These are phyloP conservation scores for Sturnus vulgaris DNA, from an alignment of 2,113 vertebrate genomes.

Conservation along the genomic window DNA sequence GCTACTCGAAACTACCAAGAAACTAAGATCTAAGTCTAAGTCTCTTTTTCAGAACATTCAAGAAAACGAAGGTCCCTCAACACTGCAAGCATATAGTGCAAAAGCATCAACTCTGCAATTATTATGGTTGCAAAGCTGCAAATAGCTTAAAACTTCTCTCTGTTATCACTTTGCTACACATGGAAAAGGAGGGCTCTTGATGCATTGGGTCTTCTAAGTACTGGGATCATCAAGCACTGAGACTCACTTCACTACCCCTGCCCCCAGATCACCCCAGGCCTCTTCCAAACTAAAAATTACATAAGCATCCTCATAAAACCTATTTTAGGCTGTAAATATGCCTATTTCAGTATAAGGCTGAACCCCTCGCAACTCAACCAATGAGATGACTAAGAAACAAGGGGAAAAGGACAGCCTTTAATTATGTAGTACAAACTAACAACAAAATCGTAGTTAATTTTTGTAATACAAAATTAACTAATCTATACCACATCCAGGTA, in stretches of 20 bases:
- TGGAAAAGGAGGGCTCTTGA: not conserved
- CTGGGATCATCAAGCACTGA: not conserved
- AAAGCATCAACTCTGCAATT: not conserved
- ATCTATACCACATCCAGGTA: not conserved
- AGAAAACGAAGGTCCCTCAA: not conserved
- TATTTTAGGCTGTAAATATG: not conserved
- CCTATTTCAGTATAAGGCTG: not conserved
- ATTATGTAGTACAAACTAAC: not conserved
- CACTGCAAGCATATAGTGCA: not conserved
- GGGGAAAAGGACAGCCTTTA: not conserved
- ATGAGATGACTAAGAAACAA: not conserved
- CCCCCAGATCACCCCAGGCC: fast-evolving
- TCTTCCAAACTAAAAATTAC: not conserved
- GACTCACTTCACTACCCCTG: fast-evolving
- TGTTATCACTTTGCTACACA: not conserved
- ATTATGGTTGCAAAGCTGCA: not conserved
- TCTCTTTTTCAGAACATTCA: not conserved
- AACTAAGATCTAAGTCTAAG: not conserved
- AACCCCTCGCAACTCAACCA: fast-evolving
- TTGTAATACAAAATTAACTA: not conserved
- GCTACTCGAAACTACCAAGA: not conserved
- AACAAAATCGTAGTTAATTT: not conserved
- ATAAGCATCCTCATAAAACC: not conserved
- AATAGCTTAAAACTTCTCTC: not conserved
- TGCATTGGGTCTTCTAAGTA: not conserved